Evolutionary conservation across 2,113 vertebrate genomes (phyloP).

Genomic region (Takifugu flavidus): DNA sequence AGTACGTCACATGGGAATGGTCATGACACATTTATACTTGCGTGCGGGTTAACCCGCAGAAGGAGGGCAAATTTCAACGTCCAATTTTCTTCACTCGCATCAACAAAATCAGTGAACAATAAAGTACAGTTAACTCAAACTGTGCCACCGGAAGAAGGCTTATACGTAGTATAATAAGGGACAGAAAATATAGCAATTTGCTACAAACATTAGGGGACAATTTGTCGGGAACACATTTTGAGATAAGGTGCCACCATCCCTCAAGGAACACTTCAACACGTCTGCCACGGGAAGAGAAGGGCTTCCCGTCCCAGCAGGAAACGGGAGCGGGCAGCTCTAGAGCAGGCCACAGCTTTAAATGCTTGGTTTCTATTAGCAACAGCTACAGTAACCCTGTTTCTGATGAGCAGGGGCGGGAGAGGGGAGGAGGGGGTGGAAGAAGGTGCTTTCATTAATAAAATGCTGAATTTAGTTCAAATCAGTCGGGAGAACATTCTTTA

Average conservation of each 20-base stretch:
- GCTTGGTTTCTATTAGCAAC: conserved; percentile 32
- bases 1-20: conserved; percentile 1
- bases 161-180: conserved; percentile 67
- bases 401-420: conserved; percentile 5
- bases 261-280: conserved; percentile 68
- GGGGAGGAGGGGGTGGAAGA: conserved; percentile 21
- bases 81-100: conserved; percentile 8
- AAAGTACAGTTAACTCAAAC: conserved; percentile 43
- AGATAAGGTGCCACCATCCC: conserved; percentile 75
- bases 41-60: not conserved
- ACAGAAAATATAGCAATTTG: conserved; percentile 70
- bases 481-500: conserved; percentile 44
- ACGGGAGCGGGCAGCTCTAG: conserved; percentile 37
- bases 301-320: conserved; percentile 28
- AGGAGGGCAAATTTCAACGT: conserved; percentile 6
- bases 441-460: conserved; percentile 67
- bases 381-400: conserved; percentile 45
- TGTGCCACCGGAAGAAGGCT: conserved; percentile 60
- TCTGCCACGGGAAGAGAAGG: conserved; percentile 62
- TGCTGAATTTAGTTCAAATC: conserved; percentile 40
- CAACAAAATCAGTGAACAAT: conserved; percentile 38
- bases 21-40: conserved; percentile 22
- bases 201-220: conserved; percentile 63
- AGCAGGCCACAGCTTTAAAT: conserved; percentile 46
- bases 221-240: conserved; percentile 19